These are phyloP conservation scores for Ashinkailepas kermadecensis DNA, from an alignment of 2,888 invertebrate species.

Conservation along the genomic window DNA sequence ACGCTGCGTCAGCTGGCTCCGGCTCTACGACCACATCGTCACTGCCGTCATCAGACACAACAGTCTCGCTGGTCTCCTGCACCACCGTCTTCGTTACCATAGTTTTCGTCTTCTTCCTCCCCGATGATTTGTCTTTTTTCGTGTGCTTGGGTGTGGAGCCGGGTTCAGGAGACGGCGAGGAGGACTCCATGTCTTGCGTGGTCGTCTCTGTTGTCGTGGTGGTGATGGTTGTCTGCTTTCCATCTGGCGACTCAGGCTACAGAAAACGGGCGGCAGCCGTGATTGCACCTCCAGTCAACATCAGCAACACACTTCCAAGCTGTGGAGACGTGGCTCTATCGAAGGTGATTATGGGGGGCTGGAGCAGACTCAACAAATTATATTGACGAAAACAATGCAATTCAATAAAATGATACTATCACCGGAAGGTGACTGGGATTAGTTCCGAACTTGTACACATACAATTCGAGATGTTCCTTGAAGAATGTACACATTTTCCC, in stretches of 20 bases:
- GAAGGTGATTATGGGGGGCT: no score
- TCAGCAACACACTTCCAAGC: no score
- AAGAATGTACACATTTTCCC: no score
- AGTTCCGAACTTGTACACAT: no score
- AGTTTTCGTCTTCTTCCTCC: neutral
- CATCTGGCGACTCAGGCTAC: neutral
- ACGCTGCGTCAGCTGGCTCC: neutral
- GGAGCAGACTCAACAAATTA: no score
- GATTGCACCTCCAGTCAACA: no score
- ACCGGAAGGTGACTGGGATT: no score
- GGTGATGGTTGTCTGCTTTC: neutral
- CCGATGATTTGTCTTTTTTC: slow-evolving; percentile 5
- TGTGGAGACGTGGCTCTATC: no score
- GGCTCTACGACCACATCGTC: neutral
- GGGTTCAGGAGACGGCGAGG: slow-evolving; percentile 6
- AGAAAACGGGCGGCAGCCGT: neutral
- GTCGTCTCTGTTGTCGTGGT: neutral
- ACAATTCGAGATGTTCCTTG: no score
- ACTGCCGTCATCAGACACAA: neutral
- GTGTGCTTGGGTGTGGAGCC: neutral
- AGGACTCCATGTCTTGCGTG: neutral
- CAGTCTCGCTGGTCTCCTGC: neutral
- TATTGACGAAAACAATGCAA: no score
- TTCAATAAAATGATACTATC: no score
- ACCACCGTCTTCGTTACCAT: neutral